Percentiles rank a stretch among this genome's conserved stretches.
These are phyloP conservation scores for Falco punctatus DNA, from an alignment of 2,113 vertebrate genomes.

Conservation along the genomic window DNA sequence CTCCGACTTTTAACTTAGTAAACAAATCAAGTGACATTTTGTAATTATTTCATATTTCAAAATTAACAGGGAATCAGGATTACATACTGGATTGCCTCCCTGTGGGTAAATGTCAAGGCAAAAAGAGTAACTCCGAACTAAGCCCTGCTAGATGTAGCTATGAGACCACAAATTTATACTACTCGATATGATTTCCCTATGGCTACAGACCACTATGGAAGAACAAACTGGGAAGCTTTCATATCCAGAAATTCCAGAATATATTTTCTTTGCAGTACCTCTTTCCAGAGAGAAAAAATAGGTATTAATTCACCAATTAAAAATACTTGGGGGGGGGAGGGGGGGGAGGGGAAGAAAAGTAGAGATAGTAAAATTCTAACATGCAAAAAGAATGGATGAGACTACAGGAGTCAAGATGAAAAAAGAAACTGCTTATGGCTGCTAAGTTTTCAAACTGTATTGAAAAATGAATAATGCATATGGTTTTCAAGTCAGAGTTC, in stretches of 20 bases:
- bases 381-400: neutral
- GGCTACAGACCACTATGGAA: neutral
- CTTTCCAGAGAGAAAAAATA: neutral
- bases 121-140: neutral
- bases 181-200: neutral
- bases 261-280: neutral
- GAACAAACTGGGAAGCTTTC: neutral
- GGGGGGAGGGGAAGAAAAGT: neutral
- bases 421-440: neutral
- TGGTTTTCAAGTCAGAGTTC: neutral
- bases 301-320: neutral
- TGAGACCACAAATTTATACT: neutral
- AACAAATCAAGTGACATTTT: neutral
- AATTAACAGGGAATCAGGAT: neutral
- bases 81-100: neutral
- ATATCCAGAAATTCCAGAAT: neutral
- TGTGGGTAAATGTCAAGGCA: neutral
- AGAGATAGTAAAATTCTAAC: neutral
- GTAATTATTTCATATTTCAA: neutral
- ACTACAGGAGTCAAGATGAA: neutral
- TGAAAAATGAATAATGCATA: neutral
- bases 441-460: neutral
- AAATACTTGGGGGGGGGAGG: neutral
- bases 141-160: neutral
- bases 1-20: conserved; percentile 28